A percentile compares a stretch with the other conserved stretches of the same genome.
Conservation (phyloP, 2,797 vertebrate genomes). For the Falco concolor region DNA sequence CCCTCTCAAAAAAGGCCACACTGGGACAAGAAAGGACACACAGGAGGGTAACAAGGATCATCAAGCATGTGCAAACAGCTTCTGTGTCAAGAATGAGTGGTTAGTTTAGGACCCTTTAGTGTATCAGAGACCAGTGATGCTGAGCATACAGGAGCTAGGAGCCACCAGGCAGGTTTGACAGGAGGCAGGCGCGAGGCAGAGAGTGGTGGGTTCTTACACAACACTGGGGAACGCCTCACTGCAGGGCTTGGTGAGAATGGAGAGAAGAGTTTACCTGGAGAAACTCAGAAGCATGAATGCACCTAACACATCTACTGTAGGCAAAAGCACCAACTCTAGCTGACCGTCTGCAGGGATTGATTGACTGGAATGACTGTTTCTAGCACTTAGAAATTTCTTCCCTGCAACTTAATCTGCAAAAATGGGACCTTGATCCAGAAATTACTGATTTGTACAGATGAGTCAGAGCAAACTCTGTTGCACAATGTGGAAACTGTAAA, state of each 20-base stretch:
- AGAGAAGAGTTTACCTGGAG: neutral
- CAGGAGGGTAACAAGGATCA: neutral
- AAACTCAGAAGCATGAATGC: neutral
- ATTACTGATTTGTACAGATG: neutral
- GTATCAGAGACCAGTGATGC: neutral
- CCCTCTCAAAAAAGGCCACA: neutral
- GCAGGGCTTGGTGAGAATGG: neutral
- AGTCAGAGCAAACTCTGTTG: neutral
- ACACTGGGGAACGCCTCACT: rapidly evolving
- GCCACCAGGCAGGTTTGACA: neutral
- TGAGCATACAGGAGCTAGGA: neutral
- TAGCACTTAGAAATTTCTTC: neutral
- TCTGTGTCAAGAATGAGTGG: neutral
- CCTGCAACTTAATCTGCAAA: neutral
- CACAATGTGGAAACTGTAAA: neutral
- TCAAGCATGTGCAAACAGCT: neutral
- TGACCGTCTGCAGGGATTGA: neutral
- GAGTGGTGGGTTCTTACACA: neutral
- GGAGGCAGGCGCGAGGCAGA: neutral
- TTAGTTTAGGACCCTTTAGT: neutral
- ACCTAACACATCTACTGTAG: neutral
- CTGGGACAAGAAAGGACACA: neutral
- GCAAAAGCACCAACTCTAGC: neutral
- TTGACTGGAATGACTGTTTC: neutral
- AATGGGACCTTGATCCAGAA: neutral